phyloP scores from a whole-genome alignment of 2,113 vertebrate species.

The Zosterops borbonicus region DNA sequence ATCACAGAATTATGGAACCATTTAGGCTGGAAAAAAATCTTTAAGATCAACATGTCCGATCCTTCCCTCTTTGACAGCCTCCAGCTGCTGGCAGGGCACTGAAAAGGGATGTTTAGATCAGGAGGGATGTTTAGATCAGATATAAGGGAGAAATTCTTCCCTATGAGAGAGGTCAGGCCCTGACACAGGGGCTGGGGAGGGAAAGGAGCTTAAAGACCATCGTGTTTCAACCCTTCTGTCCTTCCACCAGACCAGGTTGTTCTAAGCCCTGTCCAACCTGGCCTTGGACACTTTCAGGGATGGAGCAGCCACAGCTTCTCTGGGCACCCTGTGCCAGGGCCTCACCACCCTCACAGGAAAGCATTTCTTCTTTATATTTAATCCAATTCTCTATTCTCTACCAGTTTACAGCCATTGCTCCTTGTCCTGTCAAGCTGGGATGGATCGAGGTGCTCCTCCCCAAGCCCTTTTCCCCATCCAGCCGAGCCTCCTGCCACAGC shows the following conservation, averaged over 20 bases:
- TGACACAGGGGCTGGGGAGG: neutral
- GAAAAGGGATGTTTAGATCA: neutral
- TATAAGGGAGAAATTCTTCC: neutral
- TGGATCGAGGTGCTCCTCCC: neutral
- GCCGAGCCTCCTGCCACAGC: neutral
- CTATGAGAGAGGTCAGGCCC: neutral
- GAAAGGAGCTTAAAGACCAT: neutral
- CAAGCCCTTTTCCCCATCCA: neutral
- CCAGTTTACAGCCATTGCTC: neutral
- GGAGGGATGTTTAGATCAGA: neutral
- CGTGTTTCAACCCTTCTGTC: neutral
- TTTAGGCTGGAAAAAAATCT: neutral
- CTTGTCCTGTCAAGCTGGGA: neutral
- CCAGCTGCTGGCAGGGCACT: neutral
- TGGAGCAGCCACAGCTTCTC: neutral
- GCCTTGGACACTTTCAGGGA: neutral
- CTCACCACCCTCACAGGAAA: neutral
- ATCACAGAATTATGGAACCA: neutral
- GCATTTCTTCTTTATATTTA: neutral
- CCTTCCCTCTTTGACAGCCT: neutral
- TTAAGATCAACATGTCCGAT: neutral
- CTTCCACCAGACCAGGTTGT: neutral
- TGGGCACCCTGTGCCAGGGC: rapidly evolving
- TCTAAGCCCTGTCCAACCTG: neutral
- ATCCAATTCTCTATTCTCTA: neutral